Conservation (phyloP, 2,797 vertebrate species). For the Crenuchus spilurus region DNA sequence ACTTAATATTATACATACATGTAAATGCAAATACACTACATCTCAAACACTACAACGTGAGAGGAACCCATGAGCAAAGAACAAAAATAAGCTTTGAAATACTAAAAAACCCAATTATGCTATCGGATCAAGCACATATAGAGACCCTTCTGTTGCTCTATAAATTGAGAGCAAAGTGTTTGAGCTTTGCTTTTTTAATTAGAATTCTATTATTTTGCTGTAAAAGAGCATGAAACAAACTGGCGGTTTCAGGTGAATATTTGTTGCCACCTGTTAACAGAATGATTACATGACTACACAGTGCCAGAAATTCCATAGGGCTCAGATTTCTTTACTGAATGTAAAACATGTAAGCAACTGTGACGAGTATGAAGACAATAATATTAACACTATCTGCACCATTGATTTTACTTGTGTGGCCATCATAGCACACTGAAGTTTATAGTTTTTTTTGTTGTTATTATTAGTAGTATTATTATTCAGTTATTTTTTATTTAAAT, state of each 20-base stretch:
- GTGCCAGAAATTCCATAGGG: slow-evolving; percentile 66
- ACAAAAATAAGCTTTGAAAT: slow-evolving; percentile 29
- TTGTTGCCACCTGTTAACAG: slow-evolving; percentile 58
- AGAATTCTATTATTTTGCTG: slow-evolving; percentile 47
- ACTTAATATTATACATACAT: neutral
- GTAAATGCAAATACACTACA: slow-evolving; percentile 38
- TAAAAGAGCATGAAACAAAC: slow-evolving; percentile 64
- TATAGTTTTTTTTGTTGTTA: neutral
- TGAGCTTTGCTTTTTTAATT: slow-evolving; percentile 49
- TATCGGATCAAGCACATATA: slow-evolving; percentile 39
- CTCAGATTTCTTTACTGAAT: slow-evolving; percentile 75
- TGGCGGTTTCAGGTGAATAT: slow-evolving; percentile 19
- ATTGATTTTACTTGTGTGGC: slow-evolving; percentile 38
- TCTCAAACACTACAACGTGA: slow-evolving; percentile 29
- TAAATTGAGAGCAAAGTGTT: slow-evolving; percentile 62
- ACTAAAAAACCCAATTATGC: slow-evolving; percentile 16
- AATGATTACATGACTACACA: slow-evolving; percentile 69
- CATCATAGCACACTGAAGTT: slow-evolving; percentile 44
- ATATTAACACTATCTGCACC: slow-evolving; percentile 61
- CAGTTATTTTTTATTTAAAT: slow-evolving; percentile 56
- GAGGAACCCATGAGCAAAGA: slow-evolving; percentile 27
- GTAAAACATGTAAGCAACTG: slow-evolving; percentile 72
- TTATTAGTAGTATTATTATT: too few species aligned
- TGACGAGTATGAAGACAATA: slow-evolving; percentile 67
- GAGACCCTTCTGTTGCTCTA: neutral